These are phyloP conservation scores for Nymphalis io DNA, from an alignment of 1,140 invertebrate genomes.

Conservation along the genomic window DNA sequence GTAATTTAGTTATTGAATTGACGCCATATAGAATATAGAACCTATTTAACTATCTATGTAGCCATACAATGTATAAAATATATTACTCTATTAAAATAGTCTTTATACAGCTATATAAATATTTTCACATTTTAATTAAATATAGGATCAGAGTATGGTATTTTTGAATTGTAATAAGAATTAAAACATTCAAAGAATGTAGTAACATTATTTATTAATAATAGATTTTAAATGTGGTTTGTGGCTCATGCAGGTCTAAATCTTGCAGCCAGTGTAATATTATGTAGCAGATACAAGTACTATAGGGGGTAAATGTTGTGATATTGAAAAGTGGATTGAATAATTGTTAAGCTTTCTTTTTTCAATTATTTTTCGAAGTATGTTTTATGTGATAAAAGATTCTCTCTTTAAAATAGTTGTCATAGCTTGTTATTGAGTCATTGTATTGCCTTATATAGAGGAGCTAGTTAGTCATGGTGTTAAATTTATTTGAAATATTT, in stretches of 20 bases:
- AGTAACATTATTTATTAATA: not conserved
- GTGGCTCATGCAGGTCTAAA: not conserved
- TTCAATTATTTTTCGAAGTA: slow-evolving; percentile 40
- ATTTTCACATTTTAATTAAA: slow-evolving; percentile 1
- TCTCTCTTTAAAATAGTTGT: slow-evolving; percentile 37
- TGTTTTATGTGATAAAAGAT: slow-evolving; percentile 29
- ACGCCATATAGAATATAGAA: slow-evolving; percentile 5
- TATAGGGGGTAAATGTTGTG: slow-evolving; percentile 58
- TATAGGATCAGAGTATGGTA: not conserved
- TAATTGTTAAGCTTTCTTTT: slow-evolving; percentile 13
- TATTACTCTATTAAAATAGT: slow-evolving; percentile 9
- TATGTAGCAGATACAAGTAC: slow-evolving; percentile 42
- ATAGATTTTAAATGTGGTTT: no score
- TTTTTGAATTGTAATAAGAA: slow-evolving; percentile 3
- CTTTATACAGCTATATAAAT: slow-evolving; percentile 3
- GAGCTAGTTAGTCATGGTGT: slow-evolving; percentile 35
- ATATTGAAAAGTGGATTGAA: slow-evolving; percentile 46
- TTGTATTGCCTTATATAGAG: slow-evolving; percentile 39
- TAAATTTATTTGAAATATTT: slow-evolving; percentile 11
- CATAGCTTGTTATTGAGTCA: slow-evolving; percentile 32
- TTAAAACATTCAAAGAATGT: slow-evolving; percentile 2
- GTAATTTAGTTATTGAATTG: not conserved
- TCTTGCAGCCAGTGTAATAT: slow-evolving; percentile 3
- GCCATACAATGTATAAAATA: not conserved
- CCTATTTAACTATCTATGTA: not conserved